Base-by-base conservation (phyloP, 2,888 invertebrate genomes). In the Caenorhabditis sulstoni region DNA sequence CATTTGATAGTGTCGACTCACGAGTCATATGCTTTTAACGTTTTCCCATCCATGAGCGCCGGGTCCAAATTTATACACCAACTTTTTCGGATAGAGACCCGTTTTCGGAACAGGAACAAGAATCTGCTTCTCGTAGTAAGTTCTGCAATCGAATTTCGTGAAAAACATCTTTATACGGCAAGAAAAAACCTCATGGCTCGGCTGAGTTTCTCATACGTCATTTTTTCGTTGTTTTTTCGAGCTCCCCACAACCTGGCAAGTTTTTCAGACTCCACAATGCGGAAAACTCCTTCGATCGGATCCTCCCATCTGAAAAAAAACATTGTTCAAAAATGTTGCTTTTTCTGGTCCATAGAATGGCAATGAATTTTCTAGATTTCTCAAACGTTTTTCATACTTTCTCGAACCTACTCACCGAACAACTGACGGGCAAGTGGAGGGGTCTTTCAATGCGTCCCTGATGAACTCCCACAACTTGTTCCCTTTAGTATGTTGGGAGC, bases 151-250 rank as follows among this genome's bases (percentile, higher is more conserved):
- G 37, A 65, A 41, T n/a, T n/a, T n/a, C 8, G 0, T 29, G 11
- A 35, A 20, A 20, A 39, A 39, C 3, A 55, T 8, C n/a, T 39
- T 29, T 29, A 29, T 29, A 29, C n/a, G n/a, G n/a, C n/a, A n/a
- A n/a, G n/a, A 12, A 14, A 11, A n/a, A 49, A 94, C 94, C 94
- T 93, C 94, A 96, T 95, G 16, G 96, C 96, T 81, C 96, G 92
- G 91, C 95, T 95, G 88, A 96, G 93, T 91, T 96, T 96, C 91
- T 96, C 96, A 90, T 95, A 96, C 49, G 94, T 95, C 96, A 96
- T 96, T 90, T 94, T 94, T 59, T 94, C 93, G 90, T 96, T 96
- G 90, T 94, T 94, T 90, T 95, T 95, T 90, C 94, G 92, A 79
- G 93, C 93, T 3, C 95, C 95, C 96, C 96, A 96, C 53, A 95